Percentiles rank a stretch among this genome's conserved stretches.
Evolutionary conservation across 2,797 vertebrate species (phyloP).

Genomic region (Neopelma chrysocephalum): DNA sequence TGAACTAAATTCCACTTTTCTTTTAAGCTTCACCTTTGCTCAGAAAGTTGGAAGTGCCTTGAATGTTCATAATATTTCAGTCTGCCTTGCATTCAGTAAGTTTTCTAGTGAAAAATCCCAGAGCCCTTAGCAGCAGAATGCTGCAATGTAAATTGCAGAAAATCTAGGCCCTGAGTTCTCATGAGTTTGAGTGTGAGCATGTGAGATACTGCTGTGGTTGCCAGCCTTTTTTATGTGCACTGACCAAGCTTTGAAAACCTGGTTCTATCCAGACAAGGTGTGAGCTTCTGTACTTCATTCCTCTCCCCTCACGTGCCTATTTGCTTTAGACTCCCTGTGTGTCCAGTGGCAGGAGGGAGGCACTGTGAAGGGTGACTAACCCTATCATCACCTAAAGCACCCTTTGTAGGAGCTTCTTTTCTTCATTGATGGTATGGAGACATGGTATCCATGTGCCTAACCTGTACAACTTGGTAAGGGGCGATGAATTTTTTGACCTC

Average conservation of each 20-base stretch:
- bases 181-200: not conserved
- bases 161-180: not conserved
- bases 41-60: not conserved
- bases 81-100: not conserved
- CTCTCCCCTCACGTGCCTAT: not conserved
- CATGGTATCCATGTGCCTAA: not conserved
- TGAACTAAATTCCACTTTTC: not conserved
- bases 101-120: not conserved
- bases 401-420: not conserved
- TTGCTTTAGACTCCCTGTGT: not conserved
- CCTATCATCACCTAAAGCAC: not conserved
- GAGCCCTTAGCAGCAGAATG: not conserved
- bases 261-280: not conserved
- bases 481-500: not conserved
- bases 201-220: not conserved
- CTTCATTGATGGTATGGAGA: not conserved
- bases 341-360: not conserved
- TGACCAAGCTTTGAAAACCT: not conserved
- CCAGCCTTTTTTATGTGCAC: not conserved
- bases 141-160: not conserved
- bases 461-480: not conserved
- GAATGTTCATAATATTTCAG: not conserved
- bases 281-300: not conserved
- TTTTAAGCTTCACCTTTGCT: not conserved
- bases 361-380: not conserved